Conservation (phyloP, 2,797 vertebrate genomes). For the Cryptoblepharus egeriae region DNA sequence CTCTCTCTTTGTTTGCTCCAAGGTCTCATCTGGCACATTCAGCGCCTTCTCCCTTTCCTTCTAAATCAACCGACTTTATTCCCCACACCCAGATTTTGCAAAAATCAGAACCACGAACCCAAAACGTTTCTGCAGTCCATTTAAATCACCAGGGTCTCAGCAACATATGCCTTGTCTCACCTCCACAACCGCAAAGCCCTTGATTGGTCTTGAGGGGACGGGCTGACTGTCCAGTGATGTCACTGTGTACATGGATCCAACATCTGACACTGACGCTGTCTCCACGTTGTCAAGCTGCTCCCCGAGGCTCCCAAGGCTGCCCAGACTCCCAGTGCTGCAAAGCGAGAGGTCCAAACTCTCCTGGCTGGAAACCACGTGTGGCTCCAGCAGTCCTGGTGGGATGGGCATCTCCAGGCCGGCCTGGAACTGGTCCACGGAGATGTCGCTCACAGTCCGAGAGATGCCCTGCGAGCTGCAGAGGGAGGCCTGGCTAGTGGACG, state of each 20-base stretch:
- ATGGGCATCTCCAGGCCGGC: constrained; percentile 79
- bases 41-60: background rate
- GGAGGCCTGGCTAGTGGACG: constrained; percentile 95
- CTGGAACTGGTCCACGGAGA: constrained; percentile 87
- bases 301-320: constrained; percentile 92
- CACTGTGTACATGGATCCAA: constrained; percentile 90
- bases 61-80: background rate
- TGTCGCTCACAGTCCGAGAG: constrained; percentile 89
- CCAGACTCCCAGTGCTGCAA: constrained; percentile 94
- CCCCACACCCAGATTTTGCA: constrained; percentile 23
- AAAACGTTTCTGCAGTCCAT: rapidly evolving
- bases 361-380: constrained; percentile 92
- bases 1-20: background rate
- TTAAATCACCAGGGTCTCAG: background rate
- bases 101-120: background rate
- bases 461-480: constrained; percentile 94
- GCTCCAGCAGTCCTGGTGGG: constrained; percentile 82
- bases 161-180: constrained; percentile 68
- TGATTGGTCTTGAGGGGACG: constrained; percentile 86
- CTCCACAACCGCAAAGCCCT: constrained; percentile 97
- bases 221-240: constrained; percentile 88
- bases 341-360: constrained; percentile 95
- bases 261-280: constrained; percentile 84
- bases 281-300: constrained; percentile 90
- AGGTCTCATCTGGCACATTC: too few species aligned